Percentiles rank a stretch among this genome's conserved stretches.
Conservation (phyloP, 92 coral and sea anemone species). For the Zoanthus gigantus region DNA sequence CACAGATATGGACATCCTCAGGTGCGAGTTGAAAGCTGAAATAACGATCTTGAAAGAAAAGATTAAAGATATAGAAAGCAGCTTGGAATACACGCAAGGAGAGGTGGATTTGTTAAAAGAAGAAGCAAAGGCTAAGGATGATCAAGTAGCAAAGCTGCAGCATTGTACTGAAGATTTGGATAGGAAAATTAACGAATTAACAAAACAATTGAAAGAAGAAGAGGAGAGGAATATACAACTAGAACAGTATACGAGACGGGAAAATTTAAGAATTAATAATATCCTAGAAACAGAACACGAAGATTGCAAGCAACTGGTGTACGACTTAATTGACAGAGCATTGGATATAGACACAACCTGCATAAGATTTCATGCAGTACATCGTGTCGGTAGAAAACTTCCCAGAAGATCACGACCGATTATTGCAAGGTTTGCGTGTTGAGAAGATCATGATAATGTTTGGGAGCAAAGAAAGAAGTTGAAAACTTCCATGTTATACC, state of each 20-base stretch:
- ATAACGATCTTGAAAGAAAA: background rate
- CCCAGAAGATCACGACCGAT: background rate
- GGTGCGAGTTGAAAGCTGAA: background rate
- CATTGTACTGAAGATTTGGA: background rate
- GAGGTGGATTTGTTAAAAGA: background rate
- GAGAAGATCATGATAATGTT: too few species aligned
- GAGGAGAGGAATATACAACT: background rate
- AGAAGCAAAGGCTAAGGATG: background rate
- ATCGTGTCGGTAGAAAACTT: background rate
- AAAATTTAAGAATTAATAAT: background rate
- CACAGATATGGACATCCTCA: background rate
- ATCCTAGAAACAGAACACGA: conserved; percentile 1
- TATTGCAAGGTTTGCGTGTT: background rate
- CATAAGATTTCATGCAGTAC: background rate
- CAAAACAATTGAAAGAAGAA: background rate
- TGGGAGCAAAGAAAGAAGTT: too few species aligned
- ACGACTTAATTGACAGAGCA: background rate
- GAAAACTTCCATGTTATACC: too few species aligned
- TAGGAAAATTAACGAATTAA: background rate
- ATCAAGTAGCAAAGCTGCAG: background rate
- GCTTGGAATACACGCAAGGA: conserved; percentile 6
- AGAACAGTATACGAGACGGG: background rate
- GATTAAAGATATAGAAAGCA: background rate
- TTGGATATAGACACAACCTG: background rate
- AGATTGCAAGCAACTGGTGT: conserved; percentile 5